Base-by-base conservation (phyloP, 2,113 vertebrate genomes). In the Verasper variegatus region DNA sequence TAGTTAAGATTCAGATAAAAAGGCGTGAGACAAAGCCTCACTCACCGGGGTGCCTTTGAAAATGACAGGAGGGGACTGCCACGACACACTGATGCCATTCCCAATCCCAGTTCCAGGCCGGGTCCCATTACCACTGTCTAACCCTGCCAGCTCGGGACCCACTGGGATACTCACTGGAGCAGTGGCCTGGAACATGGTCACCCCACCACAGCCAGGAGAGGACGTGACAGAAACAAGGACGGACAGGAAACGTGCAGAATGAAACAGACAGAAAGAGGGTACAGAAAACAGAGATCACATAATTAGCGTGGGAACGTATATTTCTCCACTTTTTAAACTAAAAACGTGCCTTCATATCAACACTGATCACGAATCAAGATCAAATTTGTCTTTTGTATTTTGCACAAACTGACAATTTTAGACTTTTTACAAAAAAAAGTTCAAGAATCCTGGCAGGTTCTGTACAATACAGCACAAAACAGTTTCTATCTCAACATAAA, bases 41-140 rank as follows among this genome's bases (percentile, higher is more conserved):
- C 94, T 95, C 92, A 96, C 95, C 91, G 84, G 87, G 78, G 91
- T 84, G 68, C 91, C 94, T 92, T 95, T 95, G 89, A 95, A 95
- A 82, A 95, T 91, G 82, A 95, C 89, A 40, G 94, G 93, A 80
- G 95, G 93, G 17, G 95, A 92, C 82, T 95, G 94, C 95, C 94
- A 95, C 74, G 95, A 94, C 81, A 95, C 94, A 93, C 93, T 95
- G 89, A 95, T 93, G 84, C 91, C 90, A 82, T 91, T 93, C 76
- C 88, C 93, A 80, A 81, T 88, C 64, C 85, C 86, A 83, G 77
- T 87, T 87, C 85, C 86, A 89, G 86, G 81, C 86, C 83, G 81
- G 78, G 84, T 87, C 64, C 92, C 88, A 86, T 91, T 93, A 89
- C 89, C 93, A 85, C 71, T 89, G 90, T 81, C 80, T 82, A 89